A percentile compares a stretch with the other conserved stretches of the same genome.
These are phyloP conservation scores for Leptogaster cylindrica DNA, from an alignment of 2,888 invertebrate species.

Conservation along the genomic window DNA sequence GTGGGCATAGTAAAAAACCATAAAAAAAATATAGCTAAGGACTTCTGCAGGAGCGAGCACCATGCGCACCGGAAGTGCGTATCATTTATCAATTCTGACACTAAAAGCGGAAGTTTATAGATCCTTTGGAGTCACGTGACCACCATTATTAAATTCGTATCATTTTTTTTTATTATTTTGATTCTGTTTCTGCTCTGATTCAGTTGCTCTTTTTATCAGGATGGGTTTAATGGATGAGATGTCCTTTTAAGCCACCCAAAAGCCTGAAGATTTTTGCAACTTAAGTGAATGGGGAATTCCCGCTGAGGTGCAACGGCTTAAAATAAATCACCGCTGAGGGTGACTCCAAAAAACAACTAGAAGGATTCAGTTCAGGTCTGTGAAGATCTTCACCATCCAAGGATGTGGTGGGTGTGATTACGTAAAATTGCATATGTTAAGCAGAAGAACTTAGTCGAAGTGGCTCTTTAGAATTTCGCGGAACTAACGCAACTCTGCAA, in stretches of 20 bases:
- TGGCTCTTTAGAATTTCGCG: not conserved
- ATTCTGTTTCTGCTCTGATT: constrained; percentile 1
- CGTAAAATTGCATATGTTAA: not conserved
- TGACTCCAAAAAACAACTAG: too few species aligned
- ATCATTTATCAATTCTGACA: constrained; percentile 46
- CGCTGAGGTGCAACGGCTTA: too few species aligned
- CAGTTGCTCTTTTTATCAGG: constrained; percentile 34
- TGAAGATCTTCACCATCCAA: too few species aligned
- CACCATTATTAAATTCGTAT: constrained; percentile 47
- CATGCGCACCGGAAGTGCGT: constrained; percentile 46
- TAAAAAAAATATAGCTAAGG: not conserved
- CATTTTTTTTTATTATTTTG: constrained; percentile 26
- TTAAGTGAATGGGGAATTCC: not conserved
- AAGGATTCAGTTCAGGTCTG: too few species aligned
- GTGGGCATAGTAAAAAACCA: constrained; percentile 26
- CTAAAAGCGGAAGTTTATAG: constrained; percentile 46
- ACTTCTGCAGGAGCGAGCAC: not conserved
- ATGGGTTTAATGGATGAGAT: too few species aligned
- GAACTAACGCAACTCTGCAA: not conserved
- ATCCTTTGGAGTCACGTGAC: constrained; percentile 47
- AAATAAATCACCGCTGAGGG: too few species aligned
- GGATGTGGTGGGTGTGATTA: not conserved
- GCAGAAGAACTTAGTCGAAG: not conserved
- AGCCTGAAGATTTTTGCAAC: not conserved
- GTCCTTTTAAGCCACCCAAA: not conserved